Conservation (phyloP, 2,113 vertebrate genomes). For the Pantherophis guttatus region DNA sequence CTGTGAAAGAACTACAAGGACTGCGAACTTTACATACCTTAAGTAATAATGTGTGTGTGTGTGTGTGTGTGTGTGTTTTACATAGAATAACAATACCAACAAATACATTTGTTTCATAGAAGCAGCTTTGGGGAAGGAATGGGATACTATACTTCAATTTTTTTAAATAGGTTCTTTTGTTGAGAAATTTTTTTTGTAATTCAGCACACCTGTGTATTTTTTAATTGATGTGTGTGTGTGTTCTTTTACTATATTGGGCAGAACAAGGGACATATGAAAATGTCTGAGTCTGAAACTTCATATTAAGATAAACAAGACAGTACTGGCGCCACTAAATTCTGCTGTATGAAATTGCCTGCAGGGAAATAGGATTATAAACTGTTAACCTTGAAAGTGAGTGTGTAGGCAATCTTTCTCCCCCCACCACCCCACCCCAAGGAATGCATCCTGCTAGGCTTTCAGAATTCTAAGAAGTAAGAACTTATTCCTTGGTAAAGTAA, state of each 20-base stretch:
- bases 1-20: constrained; percentile 73
- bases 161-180: constrained; percentile 12
- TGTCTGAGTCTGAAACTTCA: constrained; percentile 56
- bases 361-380: constrained; percentile 60
- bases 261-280: constrained; percentile 50
- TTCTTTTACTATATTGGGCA: constrained; percentile 40
- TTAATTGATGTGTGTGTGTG: constrained; percentile 35
- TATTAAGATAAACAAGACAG: constrained; percentile 57
- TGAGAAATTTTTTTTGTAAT: constrained; percentile 37
- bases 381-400: constrained; percentile 65
- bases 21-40: constrained; percentile 70
- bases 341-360: constrained; percentile 45
- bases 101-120: not conserved
- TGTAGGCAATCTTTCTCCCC: constrained; percentile 43
- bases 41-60: constrained; percentile 61
- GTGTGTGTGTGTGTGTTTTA: not conserved
- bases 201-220: constrained; percentile 15
- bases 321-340: constrained; percentile 53
- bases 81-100: not conserved
- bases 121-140: constrained; percentile 8
- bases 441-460: constrained; percentile 41
- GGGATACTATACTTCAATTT: constrained; percentile 28
- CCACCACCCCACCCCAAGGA: constrained; percentile 45
- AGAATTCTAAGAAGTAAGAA: constrained; percentile 54
- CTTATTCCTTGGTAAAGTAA: constrained; percentile 36